Base-by-base conservation (phyloP, 2,888 invertebrate genomes). In the Lysandra coridon region DNA sequence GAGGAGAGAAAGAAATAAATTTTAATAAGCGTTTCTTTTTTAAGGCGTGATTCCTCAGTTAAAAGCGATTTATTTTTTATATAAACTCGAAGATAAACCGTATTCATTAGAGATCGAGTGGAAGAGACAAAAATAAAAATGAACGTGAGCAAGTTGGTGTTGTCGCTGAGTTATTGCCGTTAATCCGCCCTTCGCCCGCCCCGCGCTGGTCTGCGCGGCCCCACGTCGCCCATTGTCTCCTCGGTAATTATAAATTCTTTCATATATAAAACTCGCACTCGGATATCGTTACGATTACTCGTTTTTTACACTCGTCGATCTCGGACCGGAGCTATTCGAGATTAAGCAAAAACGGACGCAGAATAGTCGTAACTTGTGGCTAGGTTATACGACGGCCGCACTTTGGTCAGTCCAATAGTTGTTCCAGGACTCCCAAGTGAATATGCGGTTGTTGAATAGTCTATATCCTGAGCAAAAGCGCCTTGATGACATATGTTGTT, bases 1-100 rank as follows among this genome's bases (percentile, higher is more conserved):
- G 92, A 89, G 88, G 88, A 92, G 92, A 93, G 93, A 93, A 91
- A 93, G 94, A 94, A 94, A 94, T 94, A 94, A 94, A 94, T 94
- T 94, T 94, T 94, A 94, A 94, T 94, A 94, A 94, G 93, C 93
- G 92, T 93, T 94, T 92, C 91, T 93, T 94, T 94, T 94, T 94
- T 92, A 93, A 94, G 93, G 94, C 94, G 94, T 94, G 94, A 94
- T 94, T 94, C 94, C 92, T 94, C 92, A 94, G 94, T 92, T 92
- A 92, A 93, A 91, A 93, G 92, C 93, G 92, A 93, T 93, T 94
- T 94, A 93, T 94, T 94, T 94, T 93, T 93, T 94, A 92, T 94
- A 93, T 92, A 91, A 92, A 90, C 91, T 92, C 89, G 89, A 92
- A 94, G 93, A 94, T 94, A 94, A 94, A 91, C 93, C 88, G 94